A percentile compares a stretch with the other conserved stretches of the same genome.
phyloP scores from a whole-genome alignment of 2,888 invertebrate genomes.

The Pandemis cinnamomeana region DNA sequence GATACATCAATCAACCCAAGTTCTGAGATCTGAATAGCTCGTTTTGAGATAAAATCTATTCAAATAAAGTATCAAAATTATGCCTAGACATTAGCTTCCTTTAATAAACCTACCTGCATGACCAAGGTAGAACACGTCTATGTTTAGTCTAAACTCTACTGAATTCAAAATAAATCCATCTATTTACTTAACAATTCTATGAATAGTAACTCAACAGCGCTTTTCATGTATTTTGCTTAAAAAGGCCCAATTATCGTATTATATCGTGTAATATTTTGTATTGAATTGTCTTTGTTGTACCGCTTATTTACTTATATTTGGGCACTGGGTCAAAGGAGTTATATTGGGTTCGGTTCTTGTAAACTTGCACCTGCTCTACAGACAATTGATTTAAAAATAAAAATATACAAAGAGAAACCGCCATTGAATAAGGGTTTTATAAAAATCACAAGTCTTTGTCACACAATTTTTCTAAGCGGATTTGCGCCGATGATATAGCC shows the following conservation, averaged over 20 bases:
- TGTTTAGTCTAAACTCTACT: neutral
- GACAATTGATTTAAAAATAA: neutral
- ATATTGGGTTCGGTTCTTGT: neutral
- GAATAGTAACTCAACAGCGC: constrained; percentile 22
- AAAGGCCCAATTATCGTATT: constrained; percentile 25
- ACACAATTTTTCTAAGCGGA: constrained; percentile 44
- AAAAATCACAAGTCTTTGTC: constrained; percentile 49
- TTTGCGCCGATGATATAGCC: constrained; percentile 44
- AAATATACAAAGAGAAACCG: constrained; percentile 38
- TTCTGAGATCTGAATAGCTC: neutral
- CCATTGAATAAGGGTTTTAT: constrained; percentile 50
- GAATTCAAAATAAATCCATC: constrained; percentile 1
- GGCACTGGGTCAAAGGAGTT: neutral
- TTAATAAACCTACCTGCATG: too few species aligned
- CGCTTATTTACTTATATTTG: constrained; percentile 16
- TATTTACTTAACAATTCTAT: constrained; percentile 15
- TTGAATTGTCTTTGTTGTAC: neutral
- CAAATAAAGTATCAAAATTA: too few species aligned
- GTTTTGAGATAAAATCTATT: neutral
- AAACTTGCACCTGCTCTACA: neutral
- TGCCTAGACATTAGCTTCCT: too few species aligned
- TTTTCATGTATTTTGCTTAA: constrained; percentile 8
- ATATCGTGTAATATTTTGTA: constrained; percentile 6
- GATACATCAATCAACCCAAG: neutral
- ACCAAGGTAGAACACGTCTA: neutral